Evolutionary conservation across 2,113 vertebrate genomes (phyloP), one percentile per base, ranked within the genome.

Genomic region (Suricata suricatta): DNA sequence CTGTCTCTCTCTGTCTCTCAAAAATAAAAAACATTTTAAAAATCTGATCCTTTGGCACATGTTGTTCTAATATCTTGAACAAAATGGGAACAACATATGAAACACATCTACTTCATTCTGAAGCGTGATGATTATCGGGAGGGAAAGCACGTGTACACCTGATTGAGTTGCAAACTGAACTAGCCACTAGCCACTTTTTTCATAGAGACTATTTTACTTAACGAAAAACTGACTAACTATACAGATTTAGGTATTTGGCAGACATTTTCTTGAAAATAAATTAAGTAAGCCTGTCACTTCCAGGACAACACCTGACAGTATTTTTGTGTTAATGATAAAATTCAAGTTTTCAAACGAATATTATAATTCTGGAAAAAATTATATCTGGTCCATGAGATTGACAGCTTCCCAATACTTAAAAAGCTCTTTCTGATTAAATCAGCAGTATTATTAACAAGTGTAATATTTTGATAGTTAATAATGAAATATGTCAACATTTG

Each of bases 401-500:
- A 88, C 54, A 93, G 50, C 27, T 88, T 93, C 76, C 72, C 60
- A 74, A 93, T 66, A 76, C 38, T 90, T 90, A 66, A 95, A 77
- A 89, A 82, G 25, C 82, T 3, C 82, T 82, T 41, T 63, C 21
- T 96, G 35, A 76, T 72, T 81, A 85, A 71, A 86, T 85, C 71
- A 54, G 13, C 69, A 12, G 17, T 31, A 17, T 77, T 97, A 50
- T 50, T 95, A 90, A 95, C 21, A 71, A 92, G 88, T 33, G 33
- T 27, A 83, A 83, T 77, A 80, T 93, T 93, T 96, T 95, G 72
- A 76, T 85, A 82, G 88, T 93, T 88, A 88, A 50, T 69, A 91
- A 76, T 64, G 21, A 95, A 97, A 81, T 71, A n/a, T 80, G 77
- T 88, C 86, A 96, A 88, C 66, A 95, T 88, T 96, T 93, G 31